Conservation (phyloP, 2,888 invertebrate genomes). For the Phengaris arion region DNA sequence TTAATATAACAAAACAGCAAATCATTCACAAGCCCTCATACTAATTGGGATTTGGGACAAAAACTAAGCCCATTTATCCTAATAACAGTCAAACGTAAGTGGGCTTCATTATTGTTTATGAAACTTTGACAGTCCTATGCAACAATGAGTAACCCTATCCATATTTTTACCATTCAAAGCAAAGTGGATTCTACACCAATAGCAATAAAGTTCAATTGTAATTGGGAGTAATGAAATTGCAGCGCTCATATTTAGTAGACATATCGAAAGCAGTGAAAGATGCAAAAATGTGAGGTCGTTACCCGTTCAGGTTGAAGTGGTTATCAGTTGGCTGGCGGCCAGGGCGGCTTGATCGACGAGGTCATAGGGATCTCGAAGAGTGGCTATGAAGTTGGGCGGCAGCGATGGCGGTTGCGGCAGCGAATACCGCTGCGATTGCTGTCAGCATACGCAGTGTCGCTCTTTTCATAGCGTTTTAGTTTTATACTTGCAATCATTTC, state of each 20-base stretch:
- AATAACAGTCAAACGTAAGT: conserved; percentile 62
- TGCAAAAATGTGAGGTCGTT: conserved; percentile 65
- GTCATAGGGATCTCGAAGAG: conserved; percentile 47
- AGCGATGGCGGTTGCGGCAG: neutral
- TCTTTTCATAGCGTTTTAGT: neutral
- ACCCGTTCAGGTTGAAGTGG: conserved; percentile 65
- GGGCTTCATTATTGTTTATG: conserved; percentile 66
- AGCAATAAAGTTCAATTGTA: conserved; percentile 19
- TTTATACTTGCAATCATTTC: too few relatives aligned
- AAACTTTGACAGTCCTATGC: conserved; percentile 45
- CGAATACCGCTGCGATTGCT: neutral
- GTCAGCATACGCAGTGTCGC: neutral
- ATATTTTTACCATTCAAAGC: neutral
- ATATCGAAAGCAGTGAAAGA: conserved; percentile 45
- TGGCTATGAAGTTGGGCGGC: conserved; percentile 32
- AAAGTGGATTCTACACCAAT: neutral
- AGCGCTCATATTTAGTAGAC: conserved; percentile 41
- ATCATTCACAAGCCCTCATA: conserved; percentile 21
- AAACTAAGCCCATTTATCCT: conserved; percentile 70
- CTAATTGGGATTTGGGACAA: conserved; percentile 40
- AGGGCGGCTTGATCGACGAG: conserved; percentile 63
- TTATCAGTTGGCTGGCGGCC: conserved; percentile 70
- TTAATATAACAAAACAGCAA: conserved; percentile 14
- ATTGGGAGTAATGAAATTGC: conserved; percentile 28
- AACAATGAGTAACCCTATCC: conserved; percentile 35